Evolutionary conservation across 2,888 invertebrate species (phyloP).

Genomic region (Morinoia aosen): DNA sequence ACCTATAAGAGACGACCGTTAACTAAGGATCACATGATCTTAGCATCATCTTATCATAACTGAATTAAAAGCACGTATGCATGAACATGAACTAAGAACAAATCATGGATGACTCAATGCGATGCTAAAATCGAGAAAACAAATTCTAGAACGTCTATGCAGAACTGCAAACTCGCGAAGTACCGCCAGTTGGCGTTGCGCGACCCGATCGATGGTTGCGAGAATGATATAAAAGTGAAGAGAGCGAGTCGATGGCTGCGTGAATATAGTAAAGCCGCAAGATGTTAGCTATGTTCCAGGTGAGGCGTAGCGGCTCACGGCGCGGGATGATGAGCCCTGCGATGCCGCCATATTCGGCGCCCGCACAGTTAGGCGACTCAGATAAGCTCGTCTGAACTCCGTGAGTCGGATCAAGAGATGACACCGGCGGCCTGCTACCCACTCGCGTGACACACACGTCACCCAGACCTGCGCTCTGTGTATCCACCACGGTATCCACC

Average conservation of each 20-base stretch:
- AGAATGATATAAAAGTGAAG: background rate
- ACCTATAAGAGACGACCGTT: background rate
- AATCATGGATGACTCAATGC: background rate
- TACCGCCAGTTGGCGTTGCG: background rate
- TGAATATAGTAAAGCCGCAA: background rate
- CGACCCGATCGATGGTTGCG: background rate
- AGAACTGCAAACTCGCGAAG: background rate
- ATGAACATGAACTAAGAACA: background rate
- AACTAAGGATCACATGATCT: background rate
- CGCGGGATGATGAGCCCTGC: background rate
- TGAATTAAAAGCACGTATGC: background rate
- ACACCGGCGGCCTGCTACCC: background rate
- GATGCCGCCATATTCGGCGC: background rate
- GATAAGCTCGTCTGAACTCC: background rate
- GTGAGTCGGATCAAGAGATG: conserved; percentile 3
- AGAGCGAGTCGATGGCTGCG: background rate
- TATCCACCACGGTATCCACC: background rate
- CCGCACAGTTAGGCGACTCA: background rate
- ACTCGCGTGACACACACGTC: background rate
- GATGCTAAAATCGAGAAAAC: background rate
- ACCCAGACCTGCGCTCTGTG: background rate
- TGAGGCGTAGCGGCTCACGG: conserved; percentile 1
- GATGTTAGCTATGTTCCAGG: background rate
- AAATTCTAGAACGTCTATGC: background rate
- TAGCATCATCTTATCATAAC: background rate